Base-by-base conservation (phyloP, 2,888 invertebrate genomes). In the Taenaris catops region DNA sequence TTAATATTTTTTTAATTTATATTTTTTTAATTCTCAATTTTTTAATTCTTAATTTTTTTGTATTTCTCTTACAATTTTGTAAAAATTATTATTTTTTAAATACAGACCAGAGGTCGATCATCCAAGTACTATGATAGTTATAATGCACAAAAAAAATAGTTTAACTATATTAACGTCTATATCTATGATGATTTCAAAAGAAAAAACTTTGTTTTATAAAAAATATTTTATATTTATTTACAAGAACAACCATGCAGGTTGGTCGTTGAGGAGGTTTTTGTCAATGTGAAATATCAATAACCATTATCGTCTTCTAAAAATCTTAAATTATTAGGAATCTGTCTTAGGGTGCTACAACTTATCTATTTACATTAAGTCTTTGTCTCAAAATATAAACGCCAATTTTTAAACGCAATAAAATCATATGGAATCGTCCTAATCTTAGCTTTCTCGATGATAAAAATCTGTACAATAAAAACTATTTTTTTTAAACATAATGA, bases 311-410 rank as follows among this genome's bases (percentile, higher is more conserved):
- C n/a, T n/a, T 60, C 41, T 58, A 57, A 63, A 62, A 47, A 60
- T 63, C 65, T 76, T 72, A 76, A 56, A 65, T 63, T 80, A 79
- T 79, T 86, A 84, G 84, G 86, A 86, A 86, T 84, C 78, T 78
- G 48, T 67, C 69, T 78, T 84, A 84, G 49, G 75, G 80, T 83
- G 53, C 80, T 78, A 78, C 41, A 34, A 48, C 44, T 34, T 68
- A 72, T 53, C 49, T 71, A 67, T 74, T 26, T 69, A 75, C 69
- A 75, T 36, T 67, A 66, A 80, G 79, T 81, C 83, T 81, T 81
- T 80, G 75, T 80, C 74, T 81, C 75, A 16, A 7, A 25, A 25
- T 23, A 21, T 20, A 35, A 25, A 32, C 12, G 18, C 25, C 16
- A 25, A n/a, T 20, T 7, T 24, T 20, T 12, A 23, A 14, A 44